phyloP scores from a whole-genome alignment of 2,797 vertebrate genomes.

The Semotilus atromaculatus region DNA sequence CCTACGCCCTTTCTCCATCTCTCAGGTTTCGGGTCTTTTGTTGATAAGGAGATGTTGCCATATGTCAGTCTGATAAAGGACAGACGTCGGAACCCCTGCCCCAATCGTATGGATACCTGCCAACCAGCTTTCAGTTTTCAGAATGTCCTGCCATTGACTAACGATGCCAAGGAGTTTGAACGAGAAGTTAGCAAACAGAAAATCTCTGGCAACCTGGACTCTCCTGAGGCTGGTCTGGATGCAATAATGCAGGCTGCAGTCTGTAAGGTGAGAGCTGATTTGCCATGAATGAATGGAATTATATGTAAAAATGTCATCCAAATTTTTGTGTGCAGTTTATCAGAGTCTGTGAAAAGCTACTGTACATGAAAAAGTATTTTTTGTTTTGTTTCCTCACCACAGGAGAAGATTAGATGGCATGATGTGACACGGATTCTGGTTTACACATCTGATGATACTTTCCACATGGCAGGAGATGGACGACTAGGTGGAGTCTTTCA shows the following conservation, averaged over 20 bases:
- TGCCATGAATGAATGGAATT: background rate
- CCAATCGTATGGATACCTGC: conserved; percentile 66
- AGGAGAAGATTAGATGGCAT: conserved; percentile 80
- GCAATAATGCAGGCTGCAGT: conserved; percentile 82
- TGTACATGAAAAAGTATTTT: background rate
- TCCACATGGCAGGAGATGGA: conserved; percentile 84
- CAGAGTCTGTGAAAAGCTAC: background rate
- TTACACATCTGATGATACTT: conserved; percentile 82
- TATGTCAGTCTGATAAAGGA: conserved; percentile 75
- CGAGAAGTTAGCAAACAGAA: conserved; percentile 75
- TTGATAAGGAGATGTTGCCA: conserved; percentile 82
- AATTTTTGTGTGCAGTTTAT: background rate
- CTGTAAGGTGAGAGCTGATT: conserved; percentile 73
- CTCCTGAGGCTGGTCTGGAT: conserved; percentile 81
- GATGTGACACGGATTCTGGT: conserved; percentile 80
- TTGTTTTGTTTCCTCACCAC: background rate
- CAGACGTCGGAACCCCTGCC: conserved; percentile 74
- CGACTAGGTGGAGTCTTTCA: conserved; percentile 77
- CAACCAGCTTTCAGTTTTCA: conserved; percentile 77
- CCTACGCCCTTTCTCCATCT: background rate
- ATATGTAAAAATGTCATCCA: background rate
- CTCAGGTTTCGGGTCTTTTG: conserved; percentile 84
- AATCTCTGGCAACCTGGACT: conserved; percentile 81
- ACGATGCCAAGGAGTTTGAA: conserved; percentile 70
- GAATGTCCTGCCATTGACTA: conserved; percentile 76